Evolutionary conservation across 2,113 vertebrate genomes (phyloP).

Genomic region (Chaenocephalus aceratus): DNA sequence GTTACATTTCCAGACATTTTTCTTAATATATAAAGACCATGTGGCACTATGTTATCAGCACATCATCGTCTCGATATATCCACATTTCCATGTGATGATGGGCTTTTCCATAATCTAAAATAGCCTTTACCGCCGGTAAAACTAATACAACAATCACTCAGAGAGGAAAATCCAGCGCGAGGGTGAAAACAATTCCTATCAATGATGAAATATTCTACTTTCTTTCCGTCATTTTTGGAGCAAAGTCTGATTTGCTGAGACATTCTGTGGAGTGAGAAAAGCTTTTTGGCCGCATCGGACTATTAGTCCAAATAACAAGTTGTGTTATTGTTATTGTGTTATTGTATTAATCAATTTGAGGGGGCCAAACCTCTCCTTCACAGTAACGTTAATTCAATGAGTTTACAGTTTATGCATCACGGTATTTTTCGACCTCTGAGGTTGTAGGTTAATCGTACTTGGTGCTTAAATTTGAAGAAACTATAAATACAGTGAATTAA

Average conservation of each 20-base stretch:
- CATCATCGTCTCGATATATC: background rate
- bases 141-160: background rate
- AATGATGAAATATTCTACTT: slow-evolving; percentile 57
- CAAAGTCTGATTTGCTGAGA: slow-evolving; percentile 6
- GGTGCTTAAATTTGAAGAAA: too few relatives aligned
- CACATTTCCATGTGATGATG: background rate
- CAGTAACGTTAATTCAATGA: background rate
- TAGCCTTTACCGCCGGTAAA: background rate
- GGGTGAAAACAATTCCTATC: slow-evolving; percentile 30
- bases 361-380: background rate
- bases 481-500: background rate
- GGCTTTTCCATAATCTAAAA: background rate
- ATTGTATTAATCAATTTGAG: background rate
- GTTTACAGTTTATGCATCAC: background rate
- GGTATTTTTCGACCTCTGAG: too few relatives aligned
- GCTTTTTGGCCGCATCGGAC: slow-evolving; percentile 11
- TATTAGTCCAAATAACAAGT: slow-evolving; percentile 17
- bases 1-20: background rate
- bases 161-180: slow-evolving; percentile 10
- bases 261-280: slow-evolving; percentile 4
- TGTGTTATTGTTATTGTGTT: background rate
- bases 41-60: too few relatives aligned
- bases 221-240: slow-evolving; percentile 27
- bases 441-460: too few relatives aligned
- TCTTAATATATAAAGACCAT: background rate